phyloP scores from a whole-genome alignment of 2,888 invertebrate genomes.

The Therioaphis trifolii region DNA sequence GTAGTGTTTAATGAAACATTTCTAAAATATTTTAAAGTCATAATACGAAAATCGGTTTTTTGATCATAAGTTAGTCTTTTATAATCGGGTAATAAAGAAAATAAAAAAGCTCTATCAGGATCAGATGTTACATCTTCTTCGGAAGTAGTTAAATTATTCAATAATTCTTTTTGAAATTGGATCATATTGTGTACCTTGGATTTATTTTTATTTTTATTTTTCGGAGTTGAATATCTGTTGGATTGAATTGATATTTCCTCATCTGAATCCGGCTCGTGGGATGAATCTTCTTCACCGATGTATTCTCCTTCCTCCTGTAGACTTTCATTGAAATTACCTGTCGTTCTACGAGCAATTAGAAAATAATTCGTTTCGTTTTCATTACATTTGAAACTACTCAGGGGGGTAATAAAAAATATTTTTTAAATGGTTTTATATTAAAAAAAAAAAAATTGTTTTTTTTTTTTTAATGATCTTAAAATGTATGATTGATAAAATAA shows the following conservation, averaged over 20 bases:
- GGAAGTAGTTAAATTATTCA: background rate
- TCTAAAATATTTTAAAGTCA: slow-evolving; percentile 18
- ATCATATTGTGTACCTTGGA: background rate
- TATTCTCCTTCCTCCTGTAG: background rate
- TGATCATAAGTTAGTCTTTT: slow-evolving; percentile 15
- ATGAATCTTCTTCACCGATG: background rate
- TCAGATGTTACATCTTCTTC: no score
- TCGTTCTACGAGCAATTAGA: background rate
- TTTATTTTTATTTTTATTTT: background rate
- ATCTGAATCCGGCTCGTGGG: background rate
- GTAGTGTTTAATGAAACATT: background rate
- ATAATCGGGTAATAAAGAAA: slow-evolving; percentile 30
- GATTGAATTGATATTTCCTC: background rate
- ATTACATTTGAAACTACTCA: background rate
- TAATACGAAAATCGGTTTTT: slow-evolving; percentile 10
- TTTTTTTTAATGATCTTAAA: no score
- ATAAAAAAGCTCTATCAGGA: slow-evolving; percentile 21
- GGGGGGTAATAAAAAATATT: background rate
- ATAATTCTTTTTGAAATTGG: slow-evolving; percentile 10
- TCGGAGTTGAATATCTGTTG: background rate
- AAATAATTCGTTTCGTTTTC: background rate
- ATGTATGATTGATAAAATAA: no score
- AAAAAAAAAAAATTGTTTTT: no score
- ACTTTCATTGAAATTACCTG: background rate
- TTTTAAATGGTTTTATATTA: no score